Percentiles rank a stretch among this genome's conserved stretches.
Evolutionary conservation across 2,797 vertebrate genomes (phyloP).

Genomic region (Echeneis naucrates): DNA sequence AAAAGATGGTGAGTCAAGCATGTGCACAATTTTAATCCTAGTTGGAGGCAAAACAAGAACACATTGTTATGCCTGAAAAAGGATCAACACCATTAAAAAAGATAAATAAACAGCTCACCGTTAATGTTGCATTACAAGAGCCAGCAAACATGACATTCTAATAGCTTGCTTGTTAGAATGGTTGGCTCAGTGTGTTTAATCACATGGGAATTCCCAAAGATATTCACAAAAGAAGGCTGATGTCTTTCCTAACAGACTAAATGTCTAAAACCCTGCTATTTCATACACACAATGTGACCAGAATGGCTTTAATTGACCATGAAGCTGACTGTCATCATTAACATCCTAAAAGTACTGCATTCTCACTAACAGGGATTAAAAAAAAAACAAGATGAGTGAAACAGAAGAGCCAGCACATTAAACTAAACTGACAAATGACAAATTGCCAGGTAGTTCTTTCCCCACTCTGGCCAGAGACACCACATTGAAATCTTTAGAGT

Average conservation of each 20-base stretch:
- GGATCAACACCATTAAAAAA: conserved; percentile 36
- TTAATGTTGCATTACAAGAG: conserved; percentile 37
- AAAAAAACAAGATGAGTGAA: conserved; percentile 37
- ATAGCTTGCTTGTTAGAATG: conserved; percentile 25
- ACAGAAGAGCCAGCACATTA: conserved; percentile 35
- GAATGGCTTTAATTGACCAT: conserved; percentile 25
- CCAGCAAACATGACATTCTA: conserved; percentile 44
- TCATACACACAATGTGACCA: conserved; percentile 18
- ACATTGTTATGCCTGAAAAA: conserved; percentile 15
- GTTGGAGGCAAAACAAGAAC: conserved; percentile 24
- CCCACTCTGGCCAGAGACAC: conserved; percentile 32
- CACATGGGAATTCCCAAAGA: conserved; percentile 15
- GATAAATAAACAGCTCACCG: too few relatives aligned
- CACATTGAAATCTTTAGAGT: conserved; percentile 31
- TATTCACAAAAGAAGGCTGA: conserved; percentile 3
- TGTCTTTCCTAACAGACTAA: conserved; percentile 24
- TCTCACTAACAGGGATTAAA: conserved; percentile 35
- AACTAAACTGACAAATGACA: conserved; percentile 52
- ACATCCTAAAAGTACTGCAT: conserved; percentile 17
- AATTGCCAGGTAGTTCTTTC: conserved; percentile 5
- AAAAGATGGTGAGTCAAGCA: conserved; percentile 51
- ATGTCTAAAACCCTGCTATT: conserved; percentile 31
- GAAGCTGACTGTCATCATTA: conserved; percentile 49
- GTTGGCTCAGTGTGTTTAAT: conserved; percentile 33
- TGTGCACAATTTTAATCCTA: conserved; percentile 47